A percentile compares a stretch with the other conserved stretches of the same genome.
phyloP scores from a whole-genome alignment of 2,888 invertebrate species.

The Torymus texanus region DNA sequence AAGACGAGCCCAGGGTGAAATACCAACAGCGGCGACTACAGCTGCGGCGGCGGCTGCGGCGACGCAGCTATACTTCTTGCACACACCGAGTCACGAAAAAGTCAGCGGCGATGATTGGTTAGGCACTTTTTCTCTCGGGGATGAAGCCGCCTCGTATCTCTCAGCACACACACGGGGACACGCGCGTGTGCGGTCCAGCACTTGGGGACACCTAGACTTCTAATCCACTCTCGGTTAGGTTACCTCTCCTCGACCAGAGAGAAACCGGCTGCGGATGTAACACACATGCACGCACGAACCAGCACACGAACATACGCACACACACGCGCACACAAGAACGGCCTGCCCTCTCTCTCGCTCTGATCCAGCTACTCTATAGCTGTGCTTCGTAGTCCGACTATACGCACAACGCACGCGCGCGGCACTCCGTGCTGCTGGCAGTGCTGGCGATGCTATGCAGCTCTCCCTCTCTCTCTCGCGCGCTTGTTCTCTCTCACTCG shows the following conservation, averaged over 20 bases:
- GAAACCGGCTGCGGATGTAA: constrained; percentile 56
- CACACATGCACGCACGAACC: constrained; percentile 10
- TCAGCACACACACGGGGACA: background rate
- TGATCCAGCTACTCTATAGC: constrained; percentile 4
- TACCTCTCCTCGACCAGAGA: constrained; percentile 47
- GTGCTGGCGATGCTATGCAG: no score
- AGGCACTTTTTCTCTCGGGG: constrained; percentile 10
- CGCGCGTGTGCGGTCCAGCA: no score
- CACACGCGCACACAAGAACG: constrained; percentile 41
- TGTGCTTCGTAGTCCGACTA: constrained; percentile 54
- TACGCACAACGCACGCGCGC: constrained; percentile 56
- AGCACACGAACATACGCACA: no score
- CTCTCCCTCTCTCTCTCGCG: constrained; percentile 26
- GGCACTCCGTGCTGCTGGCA: no score
- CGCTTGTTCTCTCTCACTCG: constrained; percentile 25
- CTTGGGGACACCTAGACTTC: no score
- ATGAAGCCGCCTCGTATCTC: background rate
- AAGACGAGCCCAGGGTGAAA: constrained; percentile 37
- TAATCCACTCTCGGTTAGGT: constrained; percentile 38
- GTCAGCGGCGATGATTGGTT: no score
- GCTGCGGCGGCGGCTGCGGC: constrained; percentile 63
- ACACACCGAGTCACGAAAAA: no score
- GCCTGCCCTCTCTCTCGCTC: constrained; percentile 25
- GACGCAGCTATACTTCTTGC: no score
- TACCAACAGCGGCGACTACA: constrained; percentile 42